Evolutionary conservation across 2,888 invertebrate species (phyloP), one percentile per base, ranked within the genome.

Genomic region (Apodemia zela): DNA sequence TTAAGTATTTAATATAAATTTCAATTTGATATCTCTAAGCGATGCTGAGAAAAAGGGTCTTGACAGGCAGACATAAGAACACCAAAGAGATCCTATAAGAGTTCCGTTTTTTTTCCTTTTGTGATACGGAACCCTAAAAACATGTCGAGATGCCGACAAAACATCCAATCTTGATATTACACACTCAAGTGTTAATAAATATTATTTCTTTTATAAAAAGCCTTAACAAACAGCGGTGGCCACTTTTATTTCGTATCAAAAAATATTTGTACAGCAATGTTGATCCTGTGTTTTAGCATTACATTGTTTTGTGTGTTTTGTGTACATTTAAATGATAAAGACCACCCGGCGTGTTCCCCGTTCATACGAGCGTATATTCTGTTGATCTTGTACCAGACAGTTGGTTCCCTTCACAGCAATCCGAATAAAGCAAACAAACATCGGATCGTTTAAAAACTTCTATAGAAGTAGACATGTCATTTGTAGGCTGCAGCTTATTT

Each of bases 321-420:
- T 90, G 87, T 89, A 88, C 84, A 76, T 88, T 87, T 75, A 81
- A 81, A 87, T 90, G 90, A 90, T 89, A 87, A 84, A 88, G 90
- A 89, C 90, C 90, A 90, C 90, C 90, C 90, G 89, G 81, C 73
- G 68, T 63, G 74, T 78, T 75, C 59, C 33, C 47, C 47, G 63
- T 47, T 63, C 75, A 77, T 79, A 75, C 72, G 75, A 74, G 76
- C 77, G 75, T 73, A 78, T 79, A 77, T 74, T 79, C 78, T 74
- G 77, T 74, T 70, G 77, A 79, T 75, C 76, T 81, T 78, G 78
- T 75, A 77, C 83, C 77, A 81, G 81, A 75, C 86, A 85, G 88
- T 87, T 89, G 89, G 87, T 82, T 83, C 75, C 79, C 78, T 84
- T 90, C 89, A 85, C 77, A 78, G 78, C 82, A 84, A 87, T 86